Base-by-base conservation (phyloP, 2,888 invertebrate species). In the Phalera bucephala region DNA sequence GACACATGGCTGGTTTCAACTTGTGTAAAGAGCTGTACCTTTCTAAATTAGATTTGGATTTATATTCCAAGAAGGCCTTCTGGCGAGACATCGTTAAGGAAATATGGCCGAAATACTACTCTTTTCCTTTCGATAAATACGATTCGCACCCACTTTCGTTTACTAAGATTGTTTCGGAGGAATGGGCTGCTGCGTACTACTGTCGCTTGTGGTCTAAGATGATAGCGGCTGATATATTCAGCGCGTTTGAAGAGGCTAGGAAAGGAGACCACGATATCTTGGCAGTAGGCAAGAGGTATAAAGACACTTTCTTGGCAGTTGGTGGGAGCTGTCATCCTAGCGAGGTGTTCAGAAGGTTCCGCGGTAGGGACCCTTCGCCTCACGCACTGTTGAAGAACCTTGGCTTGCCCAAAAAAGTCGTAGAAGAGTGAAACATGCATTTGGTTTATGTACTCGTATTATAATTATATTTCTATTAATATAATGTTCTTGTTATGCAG, bases 331-430 rank as follows among this genome's bases (percentile, higher is more conserved):
- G 94, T 50, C 93, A 95, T 50, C 93, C 96, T 0, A 93, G 92
- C 45, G 96, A 98, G 85, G 93, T 97, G 3, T 99, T 99, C 82
- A 91, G 98, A 38, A 92, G 94, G 67, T 99, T 98, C 82, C 91
- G 97, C 46, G 98, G 98, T 0, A 91, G 98, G 31, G 98, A 99
- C 83, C 98, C 98, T 0, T 95, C 95, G 1, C 94, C 95, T 0
- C 94, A 95, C 67, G 96, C 97, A 0, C 80, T 97, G 22, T 79
- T 97, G 0, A 93, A 91, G 53, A 91, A 91, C 41, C 83, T 94
- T 29, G 92, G 93, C 22, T 72, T 93, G 44, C 87, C 88, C 40
- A 87, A 77, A 37, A 72, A 72, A 43, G 64, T 68, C 13, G 39
- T 69, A 41, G 80, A 84, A 41, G 77, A 85, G 59, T 80, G 68